These are phyloP conservation scores for Mormyrus proboscirostris DNA, from an alignment of 2,797 vertebrate species.

Conservation along the genomic window DNA sequence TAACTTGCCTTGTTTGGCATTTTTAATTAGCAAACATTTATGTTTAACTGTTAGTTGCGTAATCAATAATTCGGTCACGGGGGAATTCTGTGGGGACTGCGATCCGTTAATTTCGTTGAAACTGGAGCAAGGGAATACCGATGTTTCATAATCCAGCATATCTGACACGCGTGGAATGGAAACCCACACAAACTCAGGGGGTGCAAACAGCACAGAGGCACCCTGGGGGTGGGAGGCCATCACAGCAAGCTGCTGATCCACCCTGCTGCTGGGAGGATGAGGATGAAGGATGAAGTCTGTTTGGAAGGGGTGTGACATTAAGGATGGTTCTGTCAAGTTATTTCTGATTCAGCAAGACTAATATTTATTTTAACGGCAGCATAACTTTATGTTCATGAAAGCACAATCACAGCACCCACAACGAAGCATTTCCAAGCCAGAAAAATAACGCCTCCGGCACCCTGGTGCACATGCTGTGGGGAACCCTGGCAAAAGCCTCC, in stretches of 20 bases:
- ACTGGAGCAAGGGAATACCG: not conserved
- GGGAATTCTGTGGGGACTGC: not conserved
- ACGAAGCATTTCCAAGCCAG: not conserved
- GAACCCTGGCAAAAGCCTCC: conserved; percentile 13
- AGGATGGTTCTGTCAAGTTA: not conserved
- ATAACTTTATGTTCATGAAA: not conserved
- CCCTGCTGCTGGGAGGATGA: not conserved
- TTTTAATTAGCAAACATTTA: not conserved
- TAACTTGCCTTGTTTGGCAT: not conserved
- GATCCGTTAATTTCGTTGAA: not conserved
- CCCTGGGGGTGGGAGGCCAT: not conserved
- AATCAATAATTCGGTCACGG: not conserved
- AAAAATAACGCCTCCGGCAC: conserved; percentile 15
- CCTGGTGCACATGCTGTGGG: conserved; percentile 25
- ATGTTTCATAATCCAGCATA: not conserved
- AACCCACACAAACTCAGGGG: not conserved
- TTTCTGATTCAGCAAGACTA: not conserved
- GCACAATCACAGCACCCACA: not conserved
- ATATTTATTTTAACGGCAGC: not conserved
- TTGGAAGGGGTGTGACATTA: not conserved
- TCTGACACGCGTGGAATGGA: not conserved
- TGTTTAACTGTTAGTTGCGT: not conserved
- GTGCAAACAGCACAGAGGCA: not conserved
- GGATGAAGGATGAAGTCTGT: not conserved
- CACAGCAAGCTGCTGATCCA: not conserved